Conservation (phyloP, 2,888 invertebrate species). For the Epistrophella euchroma region DNA sequence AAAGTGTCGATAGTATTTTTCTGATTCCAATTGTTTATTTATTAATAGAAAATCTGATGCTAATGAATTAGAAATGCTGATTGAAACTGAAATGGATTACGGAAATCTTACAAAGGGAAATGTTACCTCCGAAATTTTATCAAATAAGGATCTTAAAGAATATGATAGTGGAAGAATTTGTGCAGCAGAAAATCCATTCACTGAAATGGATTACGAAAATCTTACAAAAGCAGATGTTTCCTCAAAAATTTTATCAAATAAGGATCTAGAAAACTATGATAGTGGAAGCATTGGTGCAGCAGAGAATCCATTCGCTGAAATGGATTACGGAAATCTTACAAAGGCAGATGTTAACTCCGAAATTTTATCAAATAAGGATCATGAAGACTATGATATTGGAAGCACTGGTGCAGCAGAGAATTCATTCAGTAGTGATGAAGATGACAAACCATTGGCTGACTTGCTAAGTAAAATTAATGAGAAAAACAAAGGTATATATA, state of each 20-base stretch:
- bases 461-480: conserved; percentile 26
- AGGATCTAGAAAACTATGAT: conserved; percentile 15
- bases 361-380: conserved; percentile 11
- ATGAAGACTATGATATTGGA: conserved; percentile 1
- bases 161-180: conserved; percentile 7
- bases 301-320: conserved; percentile 79
- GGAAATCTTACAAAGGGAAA: conserved; percentile 33
- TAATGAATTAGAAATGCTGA: conserved; percentile 62
- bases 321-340: conserved; percentile 62
- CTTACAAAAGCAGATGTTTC: conserved; percentile 41
- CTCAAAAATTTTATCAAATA: conserved; percentile 7
- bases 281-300: conserved; percentile 36
- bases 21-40: neutral
- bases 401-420: conserved; percentile 75
- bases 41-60: neutral
- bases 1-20: neutral
- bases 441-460: conserved; percentile 75
- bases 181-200: conserved; percentile 79
- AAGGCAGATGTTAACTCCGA: conserved; percentile 41
- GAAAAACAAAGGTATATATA: conserved; percentile 3
- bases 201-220: too few species aligned
- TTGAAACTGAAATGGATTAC: conserved; percentile 77
- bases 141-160: conserved; percentile 22
- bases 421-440: conserved; percentile 81
- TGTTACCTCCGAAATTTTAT: conserved; percentile 15